Evolutionary conservation across 2,797 vertebrate species (phyloP), one percentile per base, ranked within the genome.

Genomic region (Syngnathus rostellatus): DNA sequence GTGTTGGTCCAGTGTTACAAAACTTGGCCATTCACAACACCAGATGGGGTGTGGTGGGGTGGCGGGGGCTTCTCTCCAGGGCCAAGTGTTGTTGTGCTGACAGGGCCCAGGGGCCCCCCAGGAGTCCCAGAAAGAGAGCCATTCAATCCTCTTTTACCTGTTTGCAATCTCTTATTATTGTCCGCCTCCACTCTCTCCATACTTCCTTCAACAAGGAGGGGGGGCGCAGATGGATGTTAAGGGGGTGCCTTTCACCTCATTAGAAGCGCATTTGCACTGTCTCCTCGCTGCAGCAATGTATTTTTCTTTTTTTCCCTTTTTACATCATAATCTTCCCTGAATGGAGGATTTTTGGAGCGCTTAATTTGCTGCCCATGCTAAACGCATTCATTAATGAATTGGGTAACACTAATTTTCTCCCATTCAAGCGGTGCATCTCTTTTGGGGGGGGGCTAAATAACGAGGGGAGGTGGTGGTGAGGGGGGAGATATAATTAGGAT

Each of bases 401-500:
- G 93, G 92, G 93, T 88, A 96, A 92, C 93, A 94, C 93, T 94
- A 93, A 95, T 96, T 95, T 96, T 94, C 92, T 94, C 89, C 88
- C 89, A 91, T 93, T 95, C 92, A 90, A 85, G 74, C 86, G 82
- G 81, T 62, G 86, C 81, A 89, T 94, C 89, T 83, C 89, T 89
- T 79, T 31, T 31, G 94, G 94, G 94, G 88, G 92, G 90, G 89
- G 94, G 94, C 94, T 96, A 97, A 98, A 96, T 98, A 96, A 97
- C 93, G 94, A 95, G 92, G 90, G 90, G 91, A 90, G 90, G 91
- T 86, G 92, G 91, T 89, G 93, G 37, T 91, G 86, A 91, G 90
- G 89, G 93, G 95, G 85, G 92, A 96, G 94, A 93, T 95, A 97
- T 98, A 98, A 98, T 98, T 96, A 94, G 94, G 91, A 89, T 93